Percentiles rank a stretch among this genome's conserved stretches.
Conservation (phyloP, 1,140 invertebrate species). For the Trachymyrmex cornetzi region DNA sequence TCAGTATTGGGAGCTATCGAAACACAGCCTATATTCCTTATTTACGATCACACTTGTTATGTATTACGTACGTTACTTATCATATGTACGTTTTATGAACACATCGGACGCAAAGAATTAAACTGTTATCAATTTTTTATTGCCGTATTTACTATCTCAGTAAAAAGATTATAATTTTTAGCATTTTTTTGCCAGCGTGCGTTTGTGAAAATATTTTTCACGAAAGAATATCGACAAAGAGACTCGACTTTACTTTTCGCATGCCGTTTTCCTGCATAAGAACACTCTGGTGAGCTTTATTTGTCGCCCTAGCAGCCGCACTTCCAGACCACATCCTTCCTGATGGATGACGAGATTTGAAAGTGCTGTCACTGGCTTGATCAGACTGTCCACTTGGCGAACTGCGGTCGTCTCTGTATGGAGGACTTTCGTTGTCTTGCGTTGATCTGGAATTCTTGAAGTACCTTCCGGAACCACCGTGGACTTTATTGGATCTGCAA, state of each 20-base stretch:
- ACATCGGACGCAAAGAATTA: neutral
- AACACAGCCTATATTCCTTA: neutral
- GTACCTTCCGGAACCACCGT: conserved; percentile 75
- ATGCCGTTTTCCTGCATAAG: conserved; percentile 81
- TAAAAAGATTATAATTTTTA: conserved; percentile 1
- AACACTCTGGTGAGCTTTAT: conserved; percentile 83
- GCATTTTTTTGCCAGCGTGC: neutral
- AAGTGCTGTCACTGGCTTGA: conserved; percentile 88
- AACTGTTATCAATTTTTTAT: neutral
- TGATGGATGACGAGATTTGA: conserved; percentile 85
- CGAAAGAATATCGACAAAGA: neutral
- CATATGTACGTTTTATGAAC: neutral
- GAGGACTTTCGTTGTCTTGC: conserved; percentile 80
- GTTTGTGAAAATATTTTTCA: neutral
- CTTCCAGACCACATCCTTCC: conserved; percentile 81
- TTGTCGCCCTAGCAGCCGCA: conserved; percentile 79
- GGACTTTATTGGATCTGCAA: conserved; percentile 77
- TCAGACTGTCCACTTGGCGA: conserved; percentile 95
- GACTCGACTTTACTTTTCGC: conserved; percentile 73
- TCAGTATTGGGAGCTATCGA: no score
- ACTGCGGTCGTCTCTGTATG: conserved; percentile 88
- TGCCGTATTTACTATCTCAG: neutral
- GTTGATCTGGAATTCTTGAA: conserved; percentile 76
- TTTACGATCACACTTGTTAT: no score
- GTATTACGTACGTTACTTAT: no score